Evolutionary conservation across 2,797 vertebrate genomes (phyloP), one percentile per base, ranked within the genome.

Genomic region (Streptopelia turtur): DNA sequence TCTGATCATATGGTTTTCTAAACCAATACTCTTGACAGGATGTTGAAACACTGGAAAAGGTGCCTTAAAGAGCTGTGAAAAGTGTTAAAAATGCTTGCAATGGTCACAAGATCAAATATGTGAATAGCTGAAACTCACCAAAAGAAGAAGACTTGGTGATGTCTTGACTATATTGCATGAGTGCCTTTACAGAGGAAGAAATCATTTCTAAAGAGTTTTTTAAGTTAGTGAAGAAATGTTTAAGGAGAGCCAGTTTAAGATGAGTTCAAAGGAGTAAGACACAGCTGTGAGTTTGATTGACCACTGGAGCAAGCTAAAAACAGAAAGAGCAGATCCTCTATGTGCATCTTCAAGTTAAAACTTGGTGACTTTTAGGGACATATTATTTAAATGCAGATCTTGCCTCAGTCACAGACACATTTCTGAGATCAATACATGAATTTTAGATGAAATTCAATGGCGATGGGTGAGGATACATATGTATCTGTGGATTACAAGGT

Each of bases 121-220:
- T 25, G 50, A 57, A 16, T 10, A 68, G 24, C 22, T 74, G 31
- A 31, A 69, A 57, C 41, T 52, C 76, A 52, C 22, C 8, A 2
- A 37, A 69, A 93, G 64, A 49, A 43, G 91, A 92, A 95, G 75
- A 76, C 85, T 90, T 79, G 69, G 85, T 68, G 85, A 87, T 91
- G 93, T 91, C 70, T 71, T 88, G 76, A 31, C 47, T 61, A 55
- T 86, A 39, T 33, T 10, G 2, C 28, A 59, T 79, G 33, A 66
- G 27, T 66, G 71, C 20, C 52, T 93, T 50, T 49, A 17, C 8
- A 56, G 50, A 69, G 9, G 2, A 5, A 57, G 56, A n/a, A 64
- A 12, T 4, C 10, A n/a, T 5, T 59, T 43, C 15, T n/a, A 6
- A 17, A 41, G 37, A 50, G 21, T 25, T 28, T 52, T 41, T 87